Conservation (phyloP, 1,140 invertebrate species). For the Polypedilum pembai region DNA sequence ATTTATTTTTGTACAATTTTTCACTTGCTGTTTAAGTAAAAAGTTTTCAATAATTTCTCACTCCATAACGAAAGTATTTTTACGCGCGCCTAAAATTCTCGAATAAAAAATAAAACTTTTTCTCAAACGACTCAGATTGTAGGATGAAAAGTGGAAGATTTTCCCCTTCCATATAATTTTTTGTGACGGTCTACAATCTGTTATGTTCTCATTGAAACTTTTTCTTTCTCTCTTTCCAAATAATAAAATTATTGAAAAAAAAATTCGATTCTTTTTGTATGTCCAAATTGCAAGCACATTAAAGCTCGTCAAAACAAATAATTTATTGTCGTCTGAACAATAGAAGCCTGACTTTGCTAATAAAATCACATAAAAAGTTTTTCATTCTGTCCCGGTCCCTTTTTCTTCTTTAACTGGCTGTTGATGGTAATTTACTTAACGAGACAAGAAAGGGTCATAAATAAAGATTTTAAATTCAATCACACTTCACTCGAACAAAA, state of each 20-base stretch:
- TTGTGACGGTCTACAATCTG: neutral
- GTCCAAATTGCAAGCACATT: neutral
- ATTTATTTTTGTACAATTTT: conserved; percentile 10
- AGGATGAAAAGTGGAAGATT: neutral
- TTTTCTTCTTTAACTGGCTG: neutral
- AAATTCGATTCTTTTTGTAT: neutral
- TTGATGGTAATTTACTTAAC: conserved; percentile 18
- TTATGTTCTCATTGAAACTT: neutral
- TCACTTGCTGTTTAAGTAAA: neutral
- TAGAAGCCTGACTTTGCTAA: neutral
- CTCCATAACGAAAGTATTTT: neutral
- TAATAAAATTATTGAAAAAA: conserved; percentile 4
- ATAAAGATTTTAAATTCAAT: neutral
- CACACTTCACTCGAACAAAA: neutral
- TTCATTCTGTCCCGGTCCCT: neutral
- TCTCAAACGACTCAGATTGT: neutral
- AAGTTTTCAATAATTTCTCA: conserved; percentile 14
- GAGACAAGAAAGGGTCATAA: neutral
- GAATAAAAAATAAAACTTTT: neutral
- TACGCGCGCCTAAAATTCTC: neutral
- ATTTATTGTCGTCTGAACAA: neutral
- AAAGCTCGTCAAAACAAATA: conserved; percentile 15
- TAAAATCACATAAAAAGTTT: neutral
- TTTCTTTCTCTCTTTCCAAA: neutral
- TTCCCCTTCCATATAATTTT: too few relatives aligned